These are phyloP conservation scores for Xenopus petersii DNA, from an alignment of 2,797 vertebrate species.

Conservation along the genomic window DNA sequence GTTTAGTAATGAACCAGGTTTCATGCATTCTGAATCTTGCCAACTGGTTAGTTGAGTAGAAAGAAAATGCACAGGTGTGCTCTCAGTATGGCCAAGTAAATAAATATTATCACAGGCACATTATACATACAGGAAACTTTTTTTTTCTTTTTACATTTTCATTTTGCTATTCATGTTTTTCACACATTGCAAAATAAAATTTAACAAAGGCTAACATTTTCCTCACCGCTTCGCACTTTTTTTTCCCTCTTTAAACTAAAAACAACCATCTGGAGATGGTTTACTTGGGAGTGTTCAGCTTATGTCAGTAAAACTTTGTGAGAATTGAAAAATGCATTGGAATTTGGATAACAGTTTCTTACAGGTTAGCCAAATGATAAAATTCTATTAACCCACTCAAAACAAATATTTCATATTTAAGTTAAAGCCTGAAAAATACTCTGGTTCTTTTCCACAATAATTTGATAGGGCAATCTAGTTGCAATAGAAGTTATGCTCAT, in stretches of 20 bases:
- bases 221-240: conserved; percentile 7
- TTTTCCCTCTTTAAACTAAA: conserved; percentile 7
- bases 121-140: neutral
- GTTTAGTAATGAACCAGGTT: neutral
- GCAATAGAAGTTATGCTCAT: too few relatives aligned
- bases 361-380: too few relatives aligned
- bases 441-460: too few relatives aligned
- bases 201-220: conserved; percentile 7
- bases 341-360: too few relatives aligned
- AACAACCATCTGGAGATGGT: conserved; percentile 23
- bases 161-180: conserved; percentile 10
- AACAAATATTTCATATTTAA: too few relatives aligned
- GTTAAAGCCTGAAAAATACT: too few relatives aligned
- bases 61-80: conserved; percentile 20
- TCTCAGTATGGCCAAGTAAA: neutral
- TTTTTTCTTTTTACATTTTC: neutral
- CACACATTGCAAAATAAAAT: conserved; percentile 2
- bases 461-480: too few relatives aligned
- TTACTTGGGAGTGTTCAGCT: neutral
- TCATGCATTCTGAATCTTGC: neutral
- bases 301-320: neutral
- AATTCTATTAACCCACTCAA: too few relatives aligned
- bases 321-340: neutral
- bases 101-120: neutral
- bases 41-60: neutral